phyloP scores from a whole-genome alignment of 2,888 invertebrate genomes.

The Muschampia plurimacula region DNA sequence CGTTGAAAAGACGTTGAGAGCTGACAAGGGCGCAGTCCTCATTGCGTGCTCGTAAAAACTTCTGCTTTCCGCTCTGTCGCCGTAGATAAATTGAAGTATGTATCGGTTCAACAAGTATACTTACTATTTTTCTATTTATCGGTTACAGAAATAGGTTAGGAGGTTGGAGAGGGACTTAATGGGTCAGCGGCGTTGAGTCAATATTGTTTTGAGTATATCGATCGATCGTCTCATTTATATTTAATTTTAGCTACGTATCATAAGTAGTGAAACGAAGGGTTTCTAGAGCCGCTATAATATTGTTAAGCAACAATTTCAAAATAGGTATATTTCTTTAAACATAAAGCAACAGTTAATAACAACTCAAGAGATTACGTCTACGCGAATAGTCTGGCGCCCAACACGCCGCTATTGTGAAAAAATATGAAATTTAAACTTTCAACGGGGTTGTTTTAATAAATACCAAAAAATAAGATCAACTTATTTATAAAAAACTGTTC shows the following conservation, averaged over 20 bases:
- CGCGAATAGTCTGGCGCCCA: too few species aligned
- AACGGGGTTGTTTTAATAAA: too few species aligned
- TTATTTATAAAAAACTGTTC: too few species aligned
- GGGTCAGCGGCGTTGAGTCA: neutral
- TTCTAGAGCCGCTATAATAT: neutral
- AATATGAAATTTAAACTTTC: too few species aligned
- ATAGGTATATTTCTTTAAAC: neutral
- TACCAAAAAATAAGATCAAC: too few species aligned
- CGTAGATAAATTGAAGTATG: conserved; percentile 24
- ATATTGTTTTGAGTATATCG: neutral
- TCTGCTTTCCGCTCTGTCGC: conserved; percentile 20
- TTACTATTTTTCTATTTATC: conserved; percentile 18
- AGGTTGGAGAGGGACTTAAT: neutral
- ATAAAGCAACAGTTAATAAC: too few species aligned
- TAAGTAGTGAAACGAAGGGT: neutral
- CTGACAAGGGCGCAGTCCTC: conserved; percentile 24
- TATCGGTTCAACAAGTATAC: conserved; percentile 26
- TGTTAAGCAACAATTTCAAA: neutral
- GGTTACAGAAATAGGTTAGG: neutral
- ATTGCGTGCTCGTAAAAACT: conserved; percentile 35
- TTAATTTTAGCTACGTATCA: neutral
- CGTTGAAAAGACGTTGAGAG: conserved; percentile 11
- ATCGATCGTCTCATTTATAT: neutral
- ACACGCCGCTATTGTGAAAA: too few species aligned
- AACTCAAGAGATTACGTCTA: too few species aligned